A percentile compares a stretch with the other conserved stretches of the same genome.
phyloP scores from a whole-genome alignment of 2,888 invertebrate species.

The Eupeodes luniger region DNA sequence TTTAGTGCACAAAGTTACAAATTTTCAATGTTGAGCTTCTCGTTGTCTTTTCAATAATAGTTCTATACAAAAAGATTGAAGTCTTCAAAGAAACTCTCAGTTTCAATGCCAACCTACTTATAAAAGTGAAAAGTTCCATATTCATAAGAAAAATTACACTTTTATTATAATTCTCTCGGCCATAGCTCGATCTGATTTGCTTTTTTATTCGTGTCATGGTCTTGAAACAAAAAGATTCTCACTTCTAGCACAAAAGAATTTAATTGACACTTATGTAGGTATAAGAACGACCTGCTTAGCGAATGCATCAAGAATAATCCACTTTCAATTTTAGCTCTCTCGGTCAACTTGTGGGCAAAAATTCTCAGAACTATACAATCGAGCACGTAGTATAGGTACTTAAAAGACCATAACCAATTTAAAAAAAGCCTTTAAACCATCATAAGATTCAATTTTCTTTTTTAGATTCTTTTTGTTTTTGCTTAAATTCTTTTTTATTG shows the following conservation, averaged over 20 bases:
- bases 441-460: conserved; percentile 66
- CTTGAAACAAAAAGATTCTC: not conserved
- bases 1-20: too few relatives aligned
- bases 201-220: conserved; percentile 6
- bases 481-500: not conserved
- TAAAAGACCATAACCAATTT: conserved; percentile 61
- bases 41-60: too few relatives aligned
- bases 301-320: conserved; percentile 14
- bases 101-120: not conserved
- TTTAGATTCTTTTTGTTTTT: conserved; percentile 12
- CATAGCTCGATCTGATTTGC: not conserved
- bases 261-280: conserved; percentile 42
- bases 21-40: too few relatives aligned
- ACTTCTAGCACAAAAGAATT: conserved; percentile 31
- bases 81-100: too few relatives aligned
- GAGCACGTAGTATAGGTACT: conserved; percentile 51
- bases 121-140: conserved; percentile 10
- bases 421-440: conserved; percentile 46
- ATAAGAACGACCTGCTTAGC: conserved; percentile 16
- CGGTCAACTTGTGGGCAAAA: conserved; percentile 36
- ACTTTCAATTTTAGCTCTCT: conserved; percentile 45
- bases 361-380: conserved; percentile 41
- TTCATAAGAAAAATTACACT: not conserved
- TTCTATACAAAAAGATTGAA: too few relatives aligned
- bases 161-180: not conserved